Percentiles rank a stretch among this genome's conserved stretches.
phyloP scores from a whole-genome alignment of 2,888 invertebrate genomes.

The Exocentrus adspersus region DNA sequence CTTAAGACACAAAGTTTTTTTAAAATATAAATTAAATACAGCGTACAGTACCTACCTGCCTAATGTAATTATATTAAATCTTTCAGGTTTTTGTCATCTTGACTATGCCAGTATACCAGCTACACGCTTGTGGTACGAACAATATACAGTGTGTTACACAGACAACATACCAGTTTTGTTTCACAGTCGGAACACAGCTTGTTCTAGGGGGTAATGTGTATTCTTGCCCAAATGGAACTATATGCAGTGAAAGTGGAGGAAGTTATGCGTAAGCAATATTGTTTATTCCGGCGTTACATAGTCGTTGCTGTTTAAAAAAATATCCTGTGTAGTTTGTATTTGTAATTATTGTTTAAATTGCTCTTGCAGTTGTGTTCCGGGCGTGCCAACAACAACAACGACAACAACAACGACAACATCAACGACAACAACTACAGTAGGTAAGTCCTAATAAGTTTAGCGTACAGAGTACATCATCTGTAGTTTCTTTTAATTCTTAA shows the following conservation, averaged over 20 bases:
- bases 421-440: too few relatives aligned
- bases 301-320: too few relatives aligned
- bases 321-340: not conserved
- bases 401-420: too few relatives aligned
- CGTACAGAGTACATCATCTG: too few relatives aligned
- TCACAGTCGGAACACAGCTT: constrained; percentile 8
- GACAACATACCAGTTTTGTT: constrained; percentile 34
- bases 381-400: not conserved
- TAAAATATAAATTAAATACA: too few relatives aligned
- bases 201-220: constrained; percentile 23
- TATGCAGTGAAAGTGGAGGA: constrained; percentile 27
- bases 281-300: too few relatives aligned
- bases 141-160: constrained; percentile 33
- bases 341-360: not conserved
- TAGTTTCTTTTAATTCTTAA: too few relatives aligned
- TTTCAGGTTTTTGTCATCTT: constrained; percentile 2
- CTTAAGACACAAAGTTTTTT: too few relatives aligned
- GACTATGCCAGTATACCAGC: not conserved
- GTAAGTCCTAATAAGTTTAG: too few relatives aligned
- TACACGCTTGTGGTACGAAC: constrained; percentile 23
- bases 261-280: constrained; percentile 25
- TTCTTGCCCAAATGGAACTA: constrained; percentile 33
- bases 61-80: not conserved
- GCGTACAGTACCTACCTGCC: too few relatives aligned
- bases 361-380: not conserved